Evolutionary conservation across 1,140 invertebrate species (phyloP).

Genomic region (Lasaia peninsularis): DNA sequence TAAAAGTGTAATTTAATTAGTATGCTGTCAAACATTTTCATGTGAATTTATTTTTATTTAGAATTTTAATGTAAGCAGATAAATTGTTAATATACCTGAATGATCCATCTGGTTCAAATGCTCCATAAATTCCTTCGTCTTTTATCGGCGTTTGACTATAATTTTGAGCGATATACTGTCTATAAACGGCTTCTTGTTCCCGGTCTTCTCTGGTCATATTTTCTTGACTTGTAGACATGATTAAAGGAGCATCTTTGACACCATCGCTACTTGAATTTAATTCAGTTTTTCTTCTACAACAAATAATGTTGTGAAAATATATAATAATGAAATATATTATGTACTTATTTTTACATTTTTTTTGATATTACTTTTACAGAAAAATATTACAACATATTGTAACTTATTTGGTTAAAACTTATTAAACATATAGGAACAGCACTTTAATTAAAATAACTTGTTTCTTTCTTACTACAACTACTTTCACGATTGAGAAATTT

Average conservation of each 20-base stretch:
- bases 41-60: neutral
- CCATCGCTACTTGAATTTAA: constrained; percentile 54
- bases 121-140: constrained; percentile 78
- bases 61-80: neutral
- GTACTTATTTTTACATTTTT: too few species aligned
- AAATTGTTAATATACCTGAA: constrained; percentile 53
- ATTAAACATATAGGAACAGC: too few species aligned
- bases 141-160: constrained; percentile 79
- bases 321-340: constrained; percentile 1
- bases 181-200: constrained; percentile 57
- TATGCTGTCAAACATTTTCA: neutral
- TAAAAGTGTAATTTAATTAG: neutral
- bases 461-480: too few species aligned
- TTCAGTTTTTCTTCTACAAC: constrained; percentile 68
- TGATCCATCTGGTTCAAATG: constrained; percentile 68
- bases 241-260: constrained; percentile 68
- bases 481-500: too few species aligned
- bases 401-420: too few species aligned
- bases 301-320: neutral
- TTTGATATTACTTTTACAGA: too few species aligned
- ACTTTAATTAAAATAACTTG: too few species aligned
- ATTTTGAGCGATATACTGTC: constrained; percentile 65
- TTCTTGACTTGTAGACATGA: constrained; percentile 79
- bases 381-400: too few species aligned
- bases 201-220: constrained; percentile 73